Base-by-base conservation (phyloP, 2,113 vertebrate species). In the Antidorcas marsupialis region DNA sequence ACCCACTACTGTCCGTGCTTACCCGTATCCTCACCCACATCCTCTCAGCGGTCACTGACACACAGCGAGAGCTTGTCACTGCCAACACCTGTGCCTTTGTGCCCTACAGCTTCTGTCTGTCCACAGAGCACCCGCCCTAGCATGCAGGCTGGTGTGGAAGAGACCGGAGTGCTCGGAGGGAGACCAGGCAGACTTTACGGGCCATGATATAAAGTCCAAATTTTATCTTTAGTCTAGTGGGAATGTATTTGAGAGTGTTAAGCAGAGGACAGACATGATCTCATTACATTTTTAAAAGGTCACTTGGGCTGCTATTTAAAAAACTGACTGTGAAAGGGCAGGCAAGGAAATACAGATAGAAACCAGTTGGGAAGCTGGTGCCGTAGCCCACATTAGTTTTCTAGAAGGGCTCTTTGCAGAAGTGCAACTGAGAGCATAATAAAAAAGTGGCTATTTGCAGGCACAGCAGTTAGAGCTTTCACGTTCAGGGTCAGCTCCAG, bases 261-360 rank as follows among this genome's bases (percentile, higher is more conserved):
- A 53, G 14, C 36, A 85, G 12, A 6, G 57, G 67, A 87, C 39
- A 94, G 71, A 91, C 7, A 82, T 7, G 28, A 93, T 84, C 59
- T 89, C 39, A 83, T 71, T 83, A 39, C 30, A 89, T 67, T 92
- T 91, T 89, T 79, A n/a, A 85, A 95, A 97, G 45, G 76, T 87
- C 81, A 83, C 33, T 55, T 2, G 0, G 64, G 47, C 50, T 89
- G 9, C 94, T 50, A 6, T 30, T 15, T 47, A 19, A n/a, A 86
- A 92, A 94, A 89, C 0, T 89, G 39, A 47, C 30, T 25, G 25
- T 33, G 43, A 94, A 93, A 91, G 76, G 12, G 28, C 78, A 87
- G 21, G 39, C 0, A 6, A 67, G 47, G 67, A 94, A 62, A 47
- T 36, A 91, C 39, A 81, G 53, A 76, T 17, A 74, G 64, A 90